A percentile compares a stretch with the other conserved stretches of the same genome.
Conservation (phyloP, 2,888 invertebrate species). For the Chaetogeoica ovagalla region DNA sequence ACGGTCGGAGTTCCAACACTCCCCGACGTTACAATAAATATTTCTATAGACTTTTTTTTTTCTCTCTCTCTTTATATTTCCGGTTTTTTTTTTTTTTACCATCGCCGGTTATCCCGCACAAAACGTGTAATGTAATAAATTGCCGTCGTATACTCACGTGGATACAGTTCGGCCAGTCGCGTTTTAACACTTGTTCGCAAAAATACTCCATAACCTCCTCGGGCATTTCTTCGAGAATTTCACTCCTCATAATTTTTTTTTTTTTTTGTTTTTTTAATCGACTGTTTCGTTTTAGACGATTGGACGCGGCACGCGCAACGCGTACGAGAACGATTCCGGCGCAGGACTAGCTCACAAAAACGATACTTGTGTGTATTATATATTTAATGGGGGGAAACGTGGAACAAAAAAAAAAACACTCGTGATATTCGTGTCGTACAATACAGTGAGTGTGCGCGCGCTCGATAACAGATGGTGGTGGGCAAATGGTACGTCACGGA, state of each 20-base stretch:
- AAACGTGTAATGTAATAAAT: too few species aligned
- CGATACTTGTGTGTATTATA: not conserved
- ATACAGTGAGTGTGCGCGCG: not conserved
- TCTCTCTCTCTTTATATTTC: too few species aligned
- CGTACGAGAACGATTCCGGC: not conserved
- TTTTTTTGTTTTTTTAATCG: too few species aligned
- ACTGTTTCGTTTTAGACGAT: not conserved
- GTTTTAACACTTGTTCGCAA: conserved; percentile 50
- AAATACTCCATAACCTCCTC: conserved; percentile 43
- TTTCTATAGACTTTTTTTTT: too few species aligned
- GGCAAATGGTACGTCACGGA: not conserved
- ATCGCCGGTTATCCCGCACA: too few species aligned
- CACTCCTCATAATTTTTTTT: conserved; percentile 20
- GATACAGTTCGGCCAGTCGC: conserved; percentile 50
- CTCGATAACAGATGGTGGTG: not conserved
- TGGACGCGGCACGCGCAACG: too few species aligned
- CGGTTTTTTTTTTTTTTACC: too few species aligned
- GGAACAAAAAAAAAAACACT: too few species aligned
- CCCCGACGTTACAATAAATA: too few species aligned
- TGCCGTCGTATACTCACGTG: conserved; percentile 38
- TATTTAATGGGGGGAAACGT: too few species aligned
- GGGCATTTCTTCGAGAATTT: conserved; percentile 50
- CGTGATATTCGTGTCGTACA: not conserved
- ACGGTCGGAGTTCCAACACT: too few species aligned
- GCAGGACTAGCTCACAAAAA: not conserved